Conservation (phyloP, 2,888 invertebrate species). For the Heliconius hortense region DNA sequence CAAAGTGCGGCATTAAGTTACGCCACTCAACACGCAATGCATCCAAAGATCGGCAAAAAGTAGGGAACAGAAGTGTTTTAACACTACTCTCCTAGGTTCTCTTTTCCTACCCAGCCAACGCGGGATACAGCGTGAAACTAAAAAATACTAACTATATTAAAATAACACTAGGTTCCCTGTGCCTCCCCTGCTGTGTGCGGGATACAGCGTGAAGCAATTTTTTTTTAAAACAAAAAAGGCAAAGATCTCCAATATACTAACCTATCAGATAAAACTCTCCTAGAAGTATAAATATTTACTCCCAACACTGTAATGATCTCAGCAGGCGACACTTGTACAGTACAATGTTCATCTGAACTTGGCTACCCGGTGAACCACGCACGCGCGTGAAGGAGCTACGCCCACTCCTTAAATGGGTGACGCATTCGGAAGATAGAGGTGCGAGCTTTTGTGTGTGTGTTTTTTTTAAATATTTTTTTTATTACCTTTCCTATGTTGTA, state of each 20-base stretch:
- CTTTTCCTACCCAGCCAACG: too few relatives aligned
- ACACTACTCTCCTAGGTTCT: too few relatives aligned
- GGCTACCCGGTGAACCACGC: constrained; percentile 38
- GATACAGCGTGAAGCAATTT: too few relatives aligned
- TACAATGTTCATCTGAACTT: constrained; percentile 19
- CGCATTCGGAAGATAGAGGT: constrained; percentile 32
- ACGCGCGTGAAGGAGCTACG: constrained; percentile 45
- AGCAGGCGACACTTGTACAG: constrained; percentile 34
- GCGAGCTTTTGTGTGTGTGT: constrained; percentile 36
- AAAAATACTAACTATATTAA: too few relatives aligned
- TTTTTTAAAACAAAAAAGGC: neutral
- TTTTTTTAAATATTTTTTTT: neutral
- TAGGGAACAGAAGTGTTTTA: too few relatives aligned
- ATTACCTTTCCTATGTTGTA: neutral
- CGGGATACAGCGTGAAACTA: too few relatives aligned
- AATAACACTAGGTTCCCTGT: too few relatives aligned
- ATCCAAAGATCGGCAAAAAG: too few relatives aligned
- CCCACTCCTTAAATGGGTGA: constrained; percentile 45
- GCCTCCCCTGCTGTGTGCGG: too few relatives aligned
- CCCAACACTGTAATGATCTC: constrained; percentile 23
- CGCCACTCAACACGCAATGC: too few relatives aligned
- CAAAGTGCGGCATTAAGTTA: too few relatives aligned
- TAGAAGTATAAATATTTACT: constrained; percentile 25
- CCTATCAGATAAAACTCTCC: neutral
- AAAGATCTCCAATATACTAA: neutral